These are phyloP conservation scores for Drosophila murphyi DNA, from an alignment of 1,140 invertebrate species.

Conservation along the genomic window DNA sequence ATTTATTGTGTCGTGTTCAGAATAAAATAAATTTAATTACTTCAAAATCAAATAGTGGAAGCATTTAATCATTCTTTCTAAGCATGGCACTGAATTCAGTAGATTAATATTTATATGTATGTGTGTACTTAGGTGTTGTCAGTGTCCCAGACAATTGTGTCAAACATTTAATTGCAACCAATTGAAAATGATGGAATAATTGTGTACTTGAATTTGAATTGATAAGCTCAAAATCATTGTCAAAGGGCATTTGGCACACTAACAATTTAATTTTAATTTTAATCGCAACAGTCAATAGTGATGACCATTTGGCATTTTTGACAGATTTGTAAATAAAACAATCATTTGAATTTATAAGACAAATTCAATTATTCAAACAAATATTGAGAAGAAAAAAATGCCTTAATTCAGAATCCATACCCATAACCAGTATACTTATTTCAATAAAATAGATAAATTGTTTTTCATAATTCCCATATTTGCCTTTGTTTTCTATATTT, in stretches of 20 bases:
- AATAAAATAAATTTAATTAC: neutral
- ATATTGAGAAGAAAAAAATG: too few relatives aligned
- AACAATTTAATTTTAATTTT: too few relatives aligned
- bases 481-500: too few relatives aligned
- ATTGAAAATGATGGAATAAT: constrained; percentile 3
- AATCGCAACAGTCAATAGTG: neutral
- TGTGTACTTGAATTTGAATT: neutral
- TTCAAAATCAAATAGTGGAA: neutral
- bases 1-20: neutral
- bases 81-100: constrained; percentile 1
- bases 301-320: neutral
- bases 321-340: neutral
- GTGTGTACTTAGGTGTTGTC: neutral
- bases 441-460: too few relatives aligned
- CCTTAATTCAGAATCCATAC: too few relatives aligned
- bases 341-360: too few relatives aligned
- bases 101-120: neutral
- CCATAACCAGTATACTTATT: too few relatives aligned
- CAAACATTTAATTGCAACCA: neutral
- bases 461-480: too few relatives aligned
- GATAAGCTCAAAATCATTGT: constrained; percentile 8
- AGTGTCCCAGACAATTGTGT: neutral
- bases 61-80: neutral
- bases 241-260: neutral
- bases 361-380: too few relatives aligned